A percentile compares a stretch with the other conserved stretches of the same genome.
Evolutionary conservation across 2,113 vertebrate genomes (phyloP).

Genomic region (Vicugna pacos): DNA sequence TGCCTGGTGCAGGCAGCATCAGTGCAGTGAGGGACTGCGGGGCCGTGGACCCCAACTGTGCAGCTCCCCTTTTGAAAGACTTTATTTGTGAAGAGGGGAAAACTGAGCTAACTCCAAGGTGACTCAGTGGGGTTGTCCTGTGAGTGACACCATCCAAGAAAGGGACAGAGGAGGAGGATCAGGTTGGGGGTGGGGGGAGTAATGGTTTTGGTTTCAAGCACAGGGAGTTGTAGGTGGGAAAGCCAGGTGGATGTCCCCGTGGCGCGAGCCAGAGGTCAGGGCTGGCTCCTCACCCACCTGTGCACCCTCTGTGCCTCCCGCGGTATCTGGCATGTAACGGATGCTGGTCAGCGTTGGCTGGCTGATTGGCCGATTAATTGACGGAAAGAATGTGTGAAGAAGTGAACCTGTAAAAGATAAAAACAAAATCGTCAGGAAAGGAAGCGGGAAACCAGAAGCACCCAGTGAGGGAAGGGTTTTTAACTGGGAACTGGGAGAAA

Average conservation of each 20-base stretch:
- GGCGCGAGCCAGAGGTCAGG: neutral
- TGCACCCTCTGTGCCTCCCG: neutral
- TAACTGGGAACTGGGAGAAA: neutral
- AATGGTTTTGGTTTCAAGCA: neutral
- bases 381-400: neutral
- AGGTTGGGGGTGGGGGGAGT: neutral
- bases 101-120: neutral
- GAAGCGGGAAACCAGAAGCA: neutral
- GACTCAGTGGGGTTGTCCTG: neutral
- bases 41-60: neutral
- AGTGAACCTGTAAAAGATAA: neutral
- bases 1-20: rapidly evolving
- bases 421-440: neutral
- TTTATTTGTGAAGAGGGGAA: neutral
- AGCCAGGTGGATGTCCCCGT: neutral
- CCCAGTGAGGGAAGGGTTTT: neutral
- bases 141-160: neutral
- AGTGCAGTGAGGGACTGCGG: rapidly evolving
- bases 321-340: neutral
- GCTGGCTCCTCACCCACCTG: neutral
- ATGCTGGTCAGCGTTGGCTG: neutral
- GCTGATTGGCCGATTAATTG: neutral
- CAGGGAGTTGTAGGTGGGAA: neutral
- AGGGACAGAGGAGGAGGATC: neutral
- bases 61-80: neutral